phyloP scores from a whole-genome alignment of 2,113 vertebrate genomes.

The Loxodonta africana region DNA sequence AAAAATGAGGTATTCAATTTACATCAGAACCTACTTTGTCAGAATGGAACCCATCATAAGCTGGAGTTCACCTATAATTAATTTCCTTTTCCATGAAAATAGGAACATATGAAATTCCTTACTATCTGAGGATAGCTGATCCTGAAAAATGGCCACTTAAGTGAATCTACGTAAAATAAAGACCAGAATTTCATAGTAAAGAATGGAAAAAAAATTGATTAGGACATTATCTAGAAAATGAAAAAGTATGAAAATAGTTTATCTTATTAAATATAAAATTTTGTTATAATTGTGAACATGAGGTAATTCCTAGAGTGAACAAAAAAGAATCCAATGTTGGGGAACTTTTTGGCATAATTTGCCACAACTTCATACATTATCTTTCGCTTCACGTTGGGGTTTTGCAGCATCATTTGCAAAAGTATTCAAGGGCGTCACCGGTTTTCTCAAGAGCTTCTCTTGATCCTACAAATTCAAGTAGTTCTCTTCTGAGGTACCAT shows the following conservation, averaged over 20 bases:
- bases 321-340: background rate
- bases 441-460: slow-evolving; percentile 48
- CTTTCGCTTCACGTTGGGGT: background rate
- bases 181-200: background rate
- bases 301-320: background rate
- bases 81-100: background rate
- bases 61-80: background rate
- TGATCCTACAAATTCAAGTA: slow-evolving; percentile 5
- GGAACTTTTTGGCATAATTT: background rate
- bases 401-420: background rate
- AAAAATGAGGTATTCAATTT: too few relatives aligned
- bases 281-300: background rate
- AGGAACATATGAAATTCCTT: background rate
- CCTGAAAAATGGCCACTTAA: background rate
- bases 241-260: background rate
- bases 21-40: too few relatives aligned
- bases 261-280: background rate
- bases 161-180: background rate
- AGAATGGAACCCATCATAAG: background rate
- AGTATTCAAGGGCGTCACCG: background rate
- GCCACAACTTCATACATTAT: background rate
- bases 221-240: background rate
- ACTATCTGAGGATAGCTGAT: background rate
- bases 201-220: background rate
- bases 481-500: slow-evolving; percentile 18